A percentile compares a stretch with the other conserved stretches of the same genome.
Conservation (phyloP, 2,113 vertebrate genomes). For the Smithornis capensis region DNA sequence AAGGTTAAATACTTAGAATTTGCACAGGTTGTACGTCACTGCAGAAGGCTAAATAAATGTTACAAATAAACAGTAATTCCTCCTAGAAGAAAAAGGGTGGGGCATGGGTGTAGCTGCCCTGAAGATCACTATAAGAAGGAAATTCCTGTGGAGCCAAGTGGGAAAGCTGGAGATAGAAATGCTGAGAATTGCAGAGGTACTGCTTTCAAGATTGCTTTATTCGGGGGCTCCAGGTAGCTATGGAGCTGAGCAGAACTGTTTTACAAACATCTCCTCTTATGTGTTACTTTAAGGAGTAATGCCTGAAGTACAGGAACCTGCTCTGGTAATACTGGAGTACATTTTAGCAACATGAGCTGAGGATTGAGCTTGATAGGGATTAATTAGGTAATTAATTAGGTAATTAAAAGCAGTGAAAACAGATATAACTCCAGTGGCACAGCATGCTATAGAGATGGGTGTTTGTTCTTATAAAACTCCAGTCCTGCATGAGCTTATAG, state of each 20-base stretch:
- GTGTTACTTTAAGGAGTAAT: neutral
- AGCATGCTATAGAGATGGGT: accelerated
- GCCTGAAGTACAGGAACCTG: neutral
- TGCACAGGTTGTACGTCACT: neutral
- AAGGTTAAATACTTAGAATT: constrained; percentile 37
- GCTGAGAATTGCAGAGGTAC: neutral
- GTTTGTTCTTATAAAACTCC: neutral
- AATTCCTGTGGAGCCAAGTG: neutral
- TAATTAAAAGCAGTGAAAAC: neutral
- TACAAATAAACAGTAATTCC: neutral
- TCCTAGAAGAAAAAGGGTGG: neutral
- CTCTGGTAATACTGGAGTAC: neutral
- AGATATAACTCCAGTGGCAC: neutral
- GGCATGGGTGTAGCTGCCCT: neutral
- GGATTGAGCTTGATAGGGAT: neutral
- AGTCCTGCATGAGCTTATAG: neutral
- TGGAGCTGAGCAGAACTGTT: neutral
- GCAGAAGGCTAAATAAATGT: neutral
- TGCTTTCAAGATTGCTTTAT: neutral
- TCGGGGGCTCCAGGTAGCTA: neutral
- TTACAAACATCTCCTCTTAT: neutral
- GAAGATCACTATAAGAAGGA: neutral
- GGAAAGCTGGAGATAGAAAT: neutral
- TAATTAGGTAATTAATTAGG: too few relatives aligned
- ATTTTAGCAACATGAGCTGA: neutral